Conservation (phyloP, 2,888 invertebrate genomes). For the Sympetrum striolatum region DNA sequence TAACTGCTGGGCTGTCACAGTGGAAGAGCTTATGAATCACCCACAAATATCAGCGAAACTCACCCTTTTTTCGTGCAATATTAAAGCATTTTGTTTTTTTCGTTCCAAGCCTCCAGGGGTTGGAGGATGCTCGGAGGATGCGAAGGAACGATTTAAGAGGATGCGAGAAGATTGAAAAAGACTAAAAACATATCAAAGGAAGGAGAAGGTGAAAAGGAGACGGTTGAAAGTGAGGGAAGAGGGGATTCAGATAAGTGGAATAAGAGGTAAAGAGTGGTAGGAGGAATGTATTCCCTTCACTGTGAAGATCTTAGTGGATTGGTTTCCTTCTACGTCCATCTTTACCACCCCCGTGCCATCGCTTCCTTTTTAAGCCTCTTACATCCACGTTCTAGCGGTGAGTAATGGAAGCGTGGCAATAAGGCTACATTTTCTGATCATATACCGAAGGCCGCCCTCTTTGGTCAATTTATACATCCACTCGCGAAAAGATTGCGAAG, state of each 20-base stretch:
- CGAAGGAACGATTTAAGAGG: background rate
- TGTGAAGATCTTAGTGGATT: background rate
- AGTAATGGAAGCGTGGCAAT: conserved; percentile 18
- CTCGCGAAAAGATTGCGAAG: background rate
- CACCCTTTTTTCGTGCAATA: background rate
- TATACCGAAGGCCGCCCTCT: conserved; percentile 19
- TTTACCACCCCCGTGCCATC: background rate
- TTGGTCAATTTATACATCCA: conserved; percentile 29
- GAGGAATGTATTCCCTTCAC: background rate
- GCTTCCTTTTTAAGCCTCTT: background rate
- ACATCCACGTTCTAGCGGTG: background rate
- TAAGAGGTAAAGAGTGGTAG: background rate
- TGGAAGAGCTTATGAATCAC: background rate
- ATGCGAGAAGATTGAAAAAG: background rate
- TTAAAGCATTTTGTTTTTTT: background rate
- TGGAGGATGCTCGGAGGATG: background rate
- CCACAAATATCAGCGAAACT: background rate
- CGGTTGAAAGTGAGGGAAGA: too few relatives aligned
- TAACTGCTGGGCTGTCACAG: background rate
- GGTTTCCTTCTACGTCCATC: background rate
- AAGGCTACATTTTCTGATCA: conserved; percentile 41
- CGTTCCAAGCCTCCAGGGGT: background rate
- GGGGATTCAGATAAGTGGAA: background rate
- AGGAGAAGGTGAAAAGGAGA: background rate
- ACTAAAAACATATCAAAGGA: background rate